Evolutionary conservation across 2,888 invertebrate genomes (phyloP).

Genomic region (Aphodius sticticus): DNA sequence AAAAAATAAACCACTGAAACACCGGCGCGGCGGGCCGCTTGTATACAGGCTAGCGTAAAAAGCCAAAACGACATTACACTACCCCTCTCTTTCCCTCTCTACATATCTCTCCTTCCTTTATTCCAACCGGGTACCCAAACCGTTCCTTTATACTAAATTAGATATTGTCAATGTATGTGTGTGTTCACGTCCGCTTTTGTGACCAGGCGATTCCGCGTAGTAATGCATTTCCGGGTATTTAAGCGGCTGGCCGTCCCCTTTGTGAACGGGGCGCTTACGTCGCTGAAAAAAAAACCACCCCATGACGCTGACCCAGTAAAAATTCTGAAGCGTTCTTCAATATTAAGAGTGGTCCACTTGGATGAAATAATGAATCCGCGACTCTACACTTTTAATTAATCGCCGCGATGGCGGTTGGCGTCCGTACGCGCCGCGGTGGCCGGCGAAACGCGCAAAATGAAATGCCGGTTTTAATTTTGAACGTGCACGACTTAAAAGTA

Average conservation of each 20-base stretch:
- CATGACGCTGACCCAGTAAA: neutral
- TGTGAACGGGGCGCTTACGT: neutral
- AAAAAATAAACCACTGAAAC: too few relatives aligned
- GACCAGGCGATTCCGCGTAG: neutral
- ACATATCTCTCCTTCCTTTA: too few relatives aligned
- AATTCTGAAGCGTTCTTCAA: slow-evolving; percentile 15
- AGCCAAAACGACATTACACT: too few relatives aligned
- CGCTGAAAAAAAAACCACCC: slow-evolving; percentile 11
- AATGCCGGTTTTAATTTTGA: slow-evolving; percentile 4
- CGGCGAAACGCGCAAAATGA: neutral
- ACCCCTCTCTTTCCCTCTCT: too few relatives aligned
- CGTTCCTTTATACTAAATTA: too few relatives aligned
- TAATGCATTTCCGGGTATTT: slow-evolving; percentile 22
- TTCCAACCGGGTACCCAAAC: too few relatives aligned
- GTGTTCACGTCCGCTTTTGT: slow-evolving; percentile 7
- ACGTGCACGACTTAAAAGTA: slow-evolving; percentile 4
- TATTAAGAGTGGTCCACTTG: slow-evolving; percentile 17
- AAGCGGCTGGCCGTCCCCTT: slow-evolving; percentile 13
- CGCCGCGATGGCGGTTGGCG: neutral
- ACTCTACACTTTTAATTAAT: slow-evolving; percentile 18
- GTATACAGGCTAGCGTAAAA: too few relatives aligned
- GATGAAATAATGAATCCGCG: neutral
- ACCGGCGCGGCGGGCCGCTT: too few relatives aligned
- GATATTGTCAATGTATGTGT: too few relatives aligned
- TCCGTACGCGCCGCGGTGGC: neutral